Conservation (phyloP, 2,113 vertebrate species). For the Phainopepla nitens region DNA sequence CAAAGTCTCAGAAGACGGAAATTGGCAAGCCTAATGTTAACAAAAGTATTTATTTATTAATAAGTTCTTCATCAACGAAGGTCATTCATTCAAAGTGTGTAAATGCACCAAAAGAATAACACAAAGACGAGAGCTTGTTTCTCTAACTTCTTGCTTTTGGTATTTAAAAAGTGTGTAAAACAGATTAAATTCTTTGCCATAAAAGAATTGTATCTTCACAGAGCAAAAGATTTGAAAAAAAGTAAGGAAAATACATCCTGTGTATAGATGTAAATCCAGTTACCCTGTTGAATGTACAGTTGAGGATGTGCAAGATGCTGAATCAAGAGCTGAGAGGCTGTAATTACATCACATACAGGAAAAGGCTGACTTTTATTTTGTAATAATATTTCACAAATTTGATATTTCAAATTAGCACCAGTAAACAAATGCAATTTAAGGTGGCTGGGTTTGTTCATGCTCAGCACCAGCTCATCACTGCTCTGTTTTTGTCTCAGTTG, state of each 20-base stretch:
- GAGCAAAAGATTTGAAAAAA: neutral
- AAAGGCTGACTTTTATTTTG: neutral
- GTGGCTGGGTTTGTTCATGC: neutral
- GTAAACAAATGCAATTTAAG: neutral
- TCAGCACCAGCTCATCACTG: neutral
- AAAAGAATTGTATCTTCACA: neutral
- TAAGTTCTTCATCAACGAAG: neutral
- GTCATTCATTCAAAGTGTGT: neutral
- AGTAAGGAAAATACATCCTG: neutral
- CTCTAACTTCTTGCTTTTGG: neutral
- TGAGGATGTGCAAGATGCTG: neutral
- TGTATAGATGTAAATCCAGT: neutral
- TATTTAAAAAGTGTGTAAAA: neutral
- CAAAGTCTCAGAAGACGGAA: neutral
- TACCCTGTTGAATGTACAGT: neutral
- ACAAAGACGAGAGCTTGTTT: neutral
- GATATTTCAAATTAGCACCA: neutral
- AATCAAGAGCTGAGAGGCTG: neutral
- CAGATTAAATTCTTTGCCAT: neutral
- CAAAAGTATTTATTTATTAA: neutral
- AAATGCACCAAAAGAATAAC: neutral
- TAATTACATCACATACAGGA: neutral
- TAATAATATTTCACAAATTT: neutral
- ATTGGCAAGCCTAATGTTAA: neutral
- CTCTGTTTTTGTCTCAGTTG: constrained; percentile 74